Base-by-base conservation (phyloP, 2,113 vertebrate species). In the Plecturocebus donacophilus region DNA sequence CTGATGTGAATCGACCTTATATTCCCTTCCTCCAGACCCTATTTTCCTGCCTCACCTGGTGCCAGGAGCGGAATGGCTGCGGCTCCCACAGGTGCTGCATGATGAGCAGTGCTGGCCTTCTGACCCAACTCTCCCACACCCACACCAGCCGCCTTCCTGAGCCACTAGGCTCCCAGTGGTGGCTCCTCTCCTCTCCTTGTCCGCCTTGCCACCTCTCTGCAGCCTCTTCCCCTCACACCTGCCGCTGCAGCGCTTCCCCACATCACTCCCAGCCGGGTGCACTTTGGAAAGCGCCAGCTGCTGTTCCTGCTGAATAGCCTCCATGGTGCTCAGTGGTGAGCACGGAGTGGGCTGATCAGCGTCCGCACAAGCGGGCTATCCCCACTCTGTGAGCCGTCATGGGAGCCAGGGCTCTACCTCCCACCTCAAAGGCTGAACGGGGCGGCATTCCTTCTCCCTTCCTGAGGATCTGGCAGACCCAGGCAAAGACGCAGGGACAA, bases 341-440 rank as follows among this genome's bases (percentile, higher is more conserved):
- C 20, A 20, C n/a, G 11, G 13, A 23, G 25, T 23, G 19, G 8
- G 32, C 40, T 58, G 17, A 23, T 71, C 21, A 35, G 71, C 0
- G 0, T 30, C 21, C 19, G 7, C 6, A 4, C 35, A 0, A 7
- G 56, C 35, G 17, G 47, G 56, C 45, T 9, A 35, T 45, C 61
- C 7, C 49, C 38, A 4, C 4, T 16, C 0, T 17, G 47, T 54
- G n/a, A 21, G 49, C 9, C 30, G 3, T 49, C 80, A 2, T 13
- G 38, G 80, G 58, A 30, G 38, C n/a, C 70, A 47, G 47, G 19
- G 80, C 38, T n/a, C 79, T n/a, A 73, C 75, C 42, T 82, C 61
- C 61, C 30, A 80, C 16, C 35, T 70, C 21, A 45, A 8, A n/a
- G 52, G 49, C 75, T 58, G 32, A 30, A 94, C 23, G 58, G 3